Percentiles rank a stretch among this genome's conserved stretches.
These are phyloP conservation scores for Torymus texanus DNA, from an alignment of 2,888 invertebrate genomes.

Conservation along the genomic window DNA sequence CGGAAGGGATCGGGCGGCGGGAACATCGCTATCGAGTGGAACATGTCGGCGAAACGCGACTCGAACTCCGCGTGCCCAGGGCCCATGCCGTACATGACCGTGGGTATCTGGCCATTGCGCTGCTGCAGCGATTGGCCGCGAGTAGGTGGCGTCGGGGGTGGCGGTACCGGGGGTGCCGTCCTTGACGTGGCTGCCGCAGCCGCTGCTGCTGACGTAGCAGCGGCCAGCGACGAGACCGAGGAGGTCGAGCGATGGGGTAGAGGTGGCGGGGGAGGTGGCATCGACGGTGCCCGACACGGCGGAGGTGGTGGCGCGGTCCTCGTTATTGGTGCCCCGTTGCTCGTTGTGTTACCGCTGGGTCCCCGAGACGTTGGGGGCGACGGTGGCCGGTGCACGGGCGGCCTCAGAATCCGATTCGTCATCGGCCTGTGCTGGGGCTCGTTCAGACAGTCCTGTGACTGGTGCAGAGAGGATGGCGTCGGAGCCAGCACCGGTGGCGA, in stretches of 20 bases:
- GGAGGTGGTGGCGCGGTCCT: slow-evolving; percentile 71
- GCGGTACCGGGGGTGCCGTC: slow-evolving; percentile 65
- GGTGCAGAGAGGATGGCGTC: slow-evolving; percentile 76
- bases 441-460: slow-evolving; percentile 77
- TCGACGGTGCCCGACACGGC: slow-evolving; percentile 67
- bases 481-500: slow-evolving; percentile 79
- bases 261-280: slow-evolving; percentile 72
- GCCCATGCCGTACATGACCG: slow-evolving; percentile 14
- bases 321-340: slow-evolving; percentile 58
- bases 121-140: slow-evolving; percentile 67
- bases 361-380: slow-evolving; percentile 76
- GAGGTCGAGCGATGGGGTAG: slow-evolving; percentile 68
- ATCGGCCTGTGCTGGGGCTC: slow-evolving; percentile 73
- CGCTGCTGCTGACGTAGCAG: slow-evolving; percentile 31
- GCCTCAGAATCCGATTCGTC: slow-evolving; percentile 77
- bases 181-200: slow-evolving; percentile 58
- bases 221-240: slow-evolving; percentile 1
- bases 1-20: slow-evolving; percentile 84
- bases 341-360: slow-evolving; percentile 2
- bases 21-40: slow-evolving; percentile 80
- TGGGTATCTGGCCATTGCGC: slow-evolving; percentile 46
- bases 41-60: slow-evolving; percentile 81
- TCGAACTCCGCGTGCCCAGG: slow-evolving; percentile 79
- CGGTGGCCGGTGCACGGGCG: slow-evolving; percentile 79
- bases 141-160: slow-evolving; percentile 76